Base-by-base conservation (phyloP, 1,140 invertebrate genomes). In the Cydia splendana region DNA sequence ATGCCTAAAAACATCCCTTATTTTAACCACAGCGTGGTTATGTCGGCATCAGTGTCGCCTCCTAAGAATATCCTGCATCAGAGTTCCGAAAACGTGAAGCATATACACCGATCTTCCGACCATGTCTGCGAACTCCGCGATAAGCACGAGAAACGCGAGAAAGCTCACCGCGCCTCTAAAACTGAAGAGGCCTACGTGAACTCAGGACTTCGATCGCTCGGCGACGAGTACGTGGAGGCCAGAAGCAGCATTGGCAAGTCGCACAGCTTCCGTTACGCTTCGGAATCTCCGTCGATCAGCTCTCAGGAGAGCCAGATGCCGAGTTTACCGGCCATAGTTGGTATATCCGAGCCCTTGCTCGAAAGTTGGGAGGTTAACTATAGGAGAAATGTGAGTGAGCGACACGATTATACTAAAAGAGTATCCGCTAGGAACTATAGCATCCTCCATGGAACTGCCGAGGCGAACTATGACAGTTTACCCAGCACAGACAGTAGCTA, bases 241-340 rank as follows among this genome's bases (percentile, higher is more conserved):
- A 84, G 93, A 75, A 95, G 94, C 82, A 93, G 94, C 24, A 94
- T 96, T 51, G 93, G 95, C 20, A 96, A 96, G 84, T 95, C 95
- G 6, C 94, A 95, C 74, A 96, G 95, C 84, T 96, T 96, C 82
- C 94, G 95, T 78, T 93, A 94, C 75, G 94, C 94, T 45, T 93
- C 93, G 38, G 94, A 95, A 81, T 85, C 87, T 12, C 85, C 90
- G 38, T 91, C 91, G 1, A 90, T 92, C 30, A 89, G 88, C 74
- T 93, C 91, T 6, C 92, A 93, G 76, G 93, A 94, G 69, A 93
- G 87, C 78, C 91, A 93, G 78, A 89, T 93, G 91, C 93, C 93
- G 12, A 94, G 93, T 86, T 81, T 94, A 48, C 93, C 93, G 20
- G 90, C 93, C 24, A 92, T 93, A n/a, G 91, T 93, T 18, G 93